Conservation (phyloP, 2,888 invertebrate genomes). For the Orthosia gracilis region DNA sequence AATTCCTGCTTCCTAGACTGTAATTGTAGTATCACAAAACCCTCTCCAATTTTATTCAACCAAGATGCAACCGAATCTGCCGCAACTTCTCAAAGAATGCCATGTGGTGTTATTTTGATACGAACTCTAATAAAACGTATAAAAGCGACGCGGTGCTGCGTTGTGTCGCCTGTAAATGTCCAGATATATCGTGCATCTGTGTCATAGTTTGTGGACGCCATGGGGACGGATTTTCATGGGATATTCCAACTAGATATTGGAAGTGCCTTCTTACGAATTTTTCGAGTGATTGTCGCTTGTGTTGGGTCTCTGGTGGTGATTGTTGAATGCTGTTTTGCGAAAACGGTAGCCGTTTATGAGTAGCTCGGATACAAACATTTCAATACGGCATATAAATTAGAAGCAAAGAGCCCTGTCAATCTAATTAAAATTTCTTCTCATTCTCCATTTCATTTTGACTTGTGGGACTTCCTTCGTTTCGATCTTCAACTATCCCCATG, state of each 20-base stretch:
- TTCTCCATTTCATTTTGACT: background rate
- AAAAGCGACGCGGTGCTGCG: slow-evolving; percentile 46
- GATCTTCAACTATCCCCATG: background rate
- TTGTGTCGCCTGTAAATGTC: slow-evolving; percentile 31
- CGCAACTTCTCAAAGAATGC: slow-evolving; percentile 11
- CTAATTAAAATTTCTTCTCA: no score
- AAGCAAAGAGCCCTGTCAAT: no score
- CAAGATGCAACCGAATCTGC: slow-evolving; percentile 10
- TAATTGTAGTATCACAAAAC: background rate
- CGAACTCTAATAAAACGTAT: slow-evolving; percentile 49
- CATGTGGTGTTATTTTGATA: slow-evolving; percentile 58
- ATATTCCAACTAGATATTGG: background rate
- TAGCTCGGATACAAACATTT: no score
- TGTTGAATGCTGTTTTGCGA: no score
- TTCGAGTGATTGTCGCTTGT: background rate
- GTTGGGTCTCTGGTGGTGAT: no score
- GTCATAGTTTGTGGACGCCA: slow-evolving; percentile 56
- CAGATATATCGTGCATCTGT: slow-evolving; percentile 61
- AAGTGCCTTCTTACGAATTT: background rate
- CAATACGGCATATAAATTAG: no score
- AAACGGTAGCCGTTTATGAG: no score
- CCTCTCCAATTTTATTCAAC: slow-evolving; percentile 7
- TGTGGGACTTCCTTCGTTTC: background rate
- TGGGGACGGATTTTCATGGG: slow-evolving; percentile 2
- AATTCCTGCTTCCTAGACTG: background rate